phyloP scores from a whole-genome alignment of 2,888 invertebrate species.

The Galeruca laticollis region DNA sequence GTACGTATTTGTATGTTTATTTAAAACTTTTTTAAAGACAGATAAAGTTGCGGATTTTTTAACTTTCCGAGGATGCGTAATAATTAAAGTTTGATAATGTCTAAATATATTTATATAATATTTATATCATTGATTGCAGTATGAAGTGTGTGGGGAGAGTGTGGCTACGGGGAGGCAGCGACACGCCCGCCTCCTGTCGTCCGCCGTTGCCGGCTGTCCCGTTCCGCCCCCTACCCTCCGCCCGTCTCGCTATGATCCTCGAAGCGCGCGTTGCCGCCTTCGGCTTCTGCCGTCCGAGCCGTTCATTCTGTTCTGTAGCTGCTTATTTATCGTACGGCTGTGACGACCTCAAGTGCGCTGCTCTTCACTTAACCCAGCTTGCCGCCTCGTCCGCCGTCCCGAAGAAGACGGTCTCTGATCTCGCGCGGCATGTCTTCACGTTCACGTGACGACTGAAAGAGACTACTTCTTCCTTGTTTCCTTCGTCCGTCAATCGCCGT shows the following conservation, averaged over 20 bases:
- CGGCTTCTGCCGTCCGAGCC: slow-evolving; percentile 62
- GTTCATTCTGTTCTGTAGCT: slow-evolving; percentile 63
- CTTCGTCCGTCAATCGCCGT: slow-evolving; percentile 29
- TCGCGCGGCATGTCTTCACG: slow-evolving; percentile 41
- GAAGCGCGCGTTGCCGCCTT: slow-evolving; percentile 66
- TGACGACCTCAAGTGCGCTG: slow-evolving; percentile 64
- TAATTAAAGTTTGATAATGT: too few species aligned
- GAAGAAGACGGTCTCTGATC: slow-evolving; percentile 28
- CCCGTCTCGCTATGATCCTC: slow-evolving; percentile 61
- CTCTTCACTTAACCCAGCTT: slow-evolving; percentile 51
- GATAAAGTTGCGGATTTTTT: too few species aligned
- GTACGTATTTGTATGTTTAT: too few species aligned
- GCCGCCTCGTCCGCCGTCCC: slow-evolving; percentile 38
- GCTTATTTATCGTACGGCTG: slow-evolving; percentile 67
- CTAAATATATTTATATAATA: slow-evolving; percentile 21
- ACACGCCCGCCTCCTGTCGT: slow-evolving; percentile 67
- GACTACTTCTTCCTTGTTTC: slow-evolving; percentile 30
- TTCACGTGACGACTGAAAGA: slow-evolving; percentile 34
- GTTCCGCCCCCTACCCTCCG: slow-evolving; percentile 55
- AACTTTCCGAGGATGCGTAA: too few species aligned
- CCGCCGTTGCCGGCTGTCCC: slow-evolving; percentile 29
- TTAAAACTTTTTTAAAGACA: too few species aligned
- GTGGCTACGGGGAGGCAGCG: slow-evolving; percentile 64
- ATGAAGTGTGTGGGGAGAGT: slow-evolving; percentile 65
- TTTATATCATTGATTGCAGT: slow-evolving; percentile 67